Percentiles rank a stretch among this genome's conserved stretches.
Evolutionary conservation across 2,888 invertebrate genomes (phyloP).

Genomic region (Phragmatobia fuliginosa): DNA sequence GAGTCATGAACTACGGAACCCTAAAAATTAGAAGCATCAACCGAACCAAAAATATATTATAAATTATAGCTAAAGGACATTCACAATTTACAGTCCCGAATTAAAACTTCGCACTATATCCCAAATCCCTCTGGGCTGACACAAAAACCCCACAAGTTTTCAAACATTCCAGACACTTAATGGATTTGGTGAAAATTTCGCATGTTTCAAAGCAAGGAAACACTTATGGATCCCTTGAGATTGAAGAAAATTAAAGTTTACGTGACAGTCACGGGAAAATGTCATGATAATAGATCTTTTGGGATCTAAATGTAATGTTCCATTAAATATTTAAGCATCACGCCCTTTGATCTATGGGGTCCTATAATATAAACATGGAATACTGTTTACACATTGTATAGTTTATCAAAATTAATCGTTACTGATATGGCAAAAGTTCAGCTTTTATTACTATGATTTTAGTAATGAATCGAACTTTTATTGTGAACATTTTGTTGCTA

Average conservation of each 20-base stretch:
- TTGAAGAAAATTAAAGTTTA: constrained; percentile 40
- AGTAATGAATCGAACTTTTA: background rate
- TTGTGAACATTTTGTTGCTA: no score
- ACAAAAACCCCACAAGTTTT: constrained; percentile 31
- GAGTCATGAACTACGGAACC: no score
- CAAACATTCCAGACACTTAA: constrained; percentile 31
- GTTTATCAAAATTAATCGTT: constrained; percentile 6
- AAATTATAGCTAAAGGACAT: constrained; percentile 3
- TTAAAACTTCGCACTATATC: constrained; percentile 15
- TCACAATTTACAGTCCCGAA: background rate
- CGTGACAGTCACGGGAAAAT: constrained; percentile 28
- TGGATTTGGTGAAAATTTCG: constrained; percentile 40
- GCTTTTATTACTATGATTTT: background rate
- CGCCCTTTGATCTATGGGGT: constrained; percentile 10
- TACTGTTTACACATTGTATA: background rate
- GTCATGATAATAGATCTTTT: constrained; percentile 38
- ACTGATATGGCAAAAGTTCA: background rate
- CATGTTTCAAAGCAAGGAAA: constrained; percentile 34
- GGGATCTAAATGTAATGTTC: constrained; percentile 16
- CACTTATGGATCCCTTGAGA: constrained; percentile 40
- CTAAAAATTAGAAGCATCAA: no score
- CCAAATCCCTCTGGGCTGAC: constrained; percentile 8
- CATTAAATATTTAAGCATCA: constrained; percentile 22
- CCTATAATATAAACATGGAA: constrained; percentile 1
- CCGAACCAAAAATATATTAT: background rate